These are phyloP conservation scores for Drosophila histrio DNA, from an alignment of 2,888 invertebrate genomes.

Conservation along the genomic window DNA sequence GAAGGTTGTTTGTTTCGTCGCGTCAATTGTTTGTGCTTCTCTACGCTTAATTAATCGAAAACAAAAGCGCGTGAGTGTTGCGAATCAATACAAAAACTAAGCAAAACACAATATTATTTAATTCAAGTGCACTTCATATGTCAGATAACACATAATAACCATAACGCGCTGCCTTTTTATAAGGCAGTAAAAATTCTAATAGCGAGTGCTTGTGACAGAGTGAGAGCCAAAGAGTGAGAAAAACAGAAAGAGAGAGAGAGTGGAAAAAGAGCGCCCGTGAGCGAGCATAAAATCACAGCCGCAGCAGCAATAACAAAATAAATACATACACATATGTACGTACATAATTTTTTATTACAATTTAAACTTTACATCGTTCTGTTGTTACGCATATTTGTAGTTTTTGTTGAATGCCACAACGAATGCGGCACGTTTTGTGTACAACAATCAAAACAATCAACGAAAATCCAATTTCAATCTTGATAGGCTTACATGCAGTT, in stretches of 20 bases:
- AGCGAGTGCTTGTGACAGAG: slow-evolving; percentile 44
- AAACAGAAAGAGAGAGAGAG: slow-evolving; percentile 30
- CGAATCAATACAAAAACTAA: slow-evolving; percentile 48
- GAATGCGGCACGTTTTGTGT: slow-evolving; percentile 16
- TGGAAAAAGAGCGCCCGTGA: slow-evolving; percentile 36
- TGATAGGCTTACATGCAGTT: slow-evolving; percentile 50
- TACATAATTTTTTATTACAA: slow-evolving; percentile 34
- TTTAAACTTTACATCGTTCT: slow-evolving; percentile 36
- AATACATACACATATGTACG: slow-evolving; percentile 58
- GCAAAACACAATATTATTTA: slow-evolving; percentile 29
- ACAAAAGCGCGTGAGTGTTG: slow-evolving; percentile 53
- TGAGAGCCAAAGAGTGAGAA: slow-evolving; percentile 32
- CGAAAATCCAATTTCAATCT: slow-evolving; percentile 54
- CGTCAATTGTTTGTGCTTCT: slow-evolving; percentile 7
- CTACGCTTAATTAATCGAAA: slow-evolving; percentile 50
- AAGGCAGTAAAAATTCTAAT: slow-evolving; percentile 41
- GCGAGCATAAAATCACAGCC: slow-evolving; percentile 71
- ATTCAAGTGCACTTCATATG: slow-evolving; percentile 18
- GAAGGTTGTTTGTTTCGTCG: slow-evolving; percentile 29
- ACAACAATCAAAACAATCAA: slow-evolving; percentile 57
- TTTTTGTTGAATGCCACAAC: slow-evolving; percentile 1
- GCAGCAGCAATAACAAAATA: slow-evolving; percentile 69
- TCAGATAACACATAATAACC: slow-evolving; percentile 45
- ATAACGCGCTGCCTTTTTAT: slow-evolving; percentile 14
- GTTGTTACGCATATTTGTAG: slow-evolving; percentile 38